Conservation (phyloP, 1,140 invertebrate species). For the Drosophila virilis region DNA sequence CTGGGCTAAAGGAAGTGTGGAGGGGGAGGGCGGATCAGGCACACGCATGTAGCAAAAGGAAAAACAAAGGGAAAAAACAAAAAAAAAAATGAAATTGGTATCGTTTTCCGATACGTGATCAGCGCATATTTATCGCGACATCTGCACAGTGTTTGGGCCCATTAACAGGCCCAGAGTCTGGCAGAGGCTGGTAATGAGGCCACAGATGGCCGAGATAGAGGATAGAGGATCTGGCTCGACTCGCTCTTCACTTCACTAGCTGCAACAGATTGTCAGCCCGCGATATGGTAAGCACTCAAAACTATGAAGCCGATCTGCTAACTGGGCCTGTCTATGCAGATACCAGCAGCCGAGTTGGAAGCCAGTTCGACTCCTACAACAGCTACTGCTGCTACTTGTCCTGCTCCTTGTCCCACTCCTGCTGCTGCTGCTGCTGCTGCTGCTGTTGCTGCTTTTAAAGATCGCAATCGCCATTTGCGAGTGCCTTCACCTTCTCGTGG, state of each 20-base stretch:
- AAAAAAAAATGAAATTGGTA: constrained; percentile 20
- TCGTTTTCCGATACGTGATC: constrained; percentile 72
- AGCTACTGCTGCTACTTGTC: background rate
- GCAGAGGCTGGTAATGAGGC: constrained; percentile 58
- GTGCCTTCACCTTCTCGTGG: constrained; percentile 15
- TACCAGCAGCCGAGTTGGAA: constrained; percentile 38
- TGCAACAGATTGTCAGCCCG: constrained; percentile 54
- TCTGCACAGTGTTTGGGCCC: constrained; percentile 51
- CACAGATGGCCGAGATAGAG: constrained; percentile 72
- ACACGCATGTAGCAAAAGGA: constrained; percentile 56
- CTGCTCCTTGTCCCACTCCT: background rate
- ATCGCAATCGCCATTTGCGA: constrained; percentile 54
- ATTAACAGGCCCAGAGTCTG: constrained; percentile 66
- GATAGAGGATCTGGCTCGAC: constrained; percentile 52
- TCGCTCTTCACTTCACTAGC: background rate
- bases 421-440: background rate
- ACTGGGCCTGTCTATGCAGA: constrained; percentile 63
- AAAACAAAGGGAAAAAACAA: constrained; percentile 3
- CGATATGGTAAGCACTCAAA: constrained; percentile 81
- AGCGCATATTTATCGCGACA: constrained; percentile 78
- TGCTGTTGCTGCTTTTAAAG: background rate
- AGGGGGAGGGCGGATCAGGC: constrained; percentile 1
- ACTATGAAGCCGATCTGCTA: constrained; percentile 43
- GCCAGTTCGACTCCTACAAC: constrained; percentile 21
- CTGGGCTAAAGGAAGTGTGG: too few species aligned